Evolutionary conservation across 1,140 invertebrate genomes (phyloP), one percentile per base, ranked within the genome.

Genomic region (Leptopilina boulardi): DNA sequence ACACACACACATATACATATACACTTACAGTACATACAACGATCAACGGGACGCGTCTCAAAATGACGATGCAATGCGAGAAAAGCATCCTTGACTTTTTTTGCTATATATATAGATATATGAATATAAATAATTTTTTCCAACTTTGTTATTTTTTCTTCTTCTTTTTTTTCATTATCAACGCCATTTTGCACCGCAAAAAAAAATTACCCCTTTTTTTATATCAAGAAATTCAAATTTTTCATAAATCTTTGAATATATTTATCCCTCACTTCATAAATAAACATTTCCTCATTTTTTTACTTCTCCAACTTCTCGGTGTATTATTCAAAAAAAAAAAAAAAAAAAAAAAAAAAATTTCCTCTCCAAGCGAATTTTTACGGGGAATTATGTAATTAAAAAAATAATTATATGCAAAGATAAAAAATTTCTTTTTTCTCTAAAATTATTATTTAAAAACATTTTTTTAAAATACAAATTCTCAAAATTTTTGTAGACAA

Each of bases 21-120:
- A n/a, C n/a, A n/a, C n/a, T n/a, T n/a, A 70, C 66, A 30, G 75
- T 47, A 66, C 66, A 47, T 77, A 41, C 71, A 74, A 59, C 30
- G 73, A 70, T 72, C 70, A 38, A 21, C 41, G 72, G 38, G 74
- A 78, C 71, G 73, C 71, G 73, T 71, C 75, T 71, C 70, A 71
- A 70, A 74, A 74, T 80, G 73, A 77, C 51, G 78, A 42, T 71
- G 75, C 41, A 75, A 80, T n/a, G 75, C 51, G 75, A 73, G 75
- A 76, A 59, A 59, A 59, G 56, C 5, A 23, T 26, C 11, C 26
- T 66, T 66, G 26, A 66, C 59, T 34, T 66, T 66, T 66, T 30
- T 66, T n/a, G n/a, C 13, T 26, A 5, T 21, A 42, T 13, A 42
- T 15, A 15, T 47, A 11, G 1, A 15, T 18, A 5, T 13, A n/a